Conservation (phyloP, 2,113 vertebrate genomes). For the Platanista minor region DNA sequence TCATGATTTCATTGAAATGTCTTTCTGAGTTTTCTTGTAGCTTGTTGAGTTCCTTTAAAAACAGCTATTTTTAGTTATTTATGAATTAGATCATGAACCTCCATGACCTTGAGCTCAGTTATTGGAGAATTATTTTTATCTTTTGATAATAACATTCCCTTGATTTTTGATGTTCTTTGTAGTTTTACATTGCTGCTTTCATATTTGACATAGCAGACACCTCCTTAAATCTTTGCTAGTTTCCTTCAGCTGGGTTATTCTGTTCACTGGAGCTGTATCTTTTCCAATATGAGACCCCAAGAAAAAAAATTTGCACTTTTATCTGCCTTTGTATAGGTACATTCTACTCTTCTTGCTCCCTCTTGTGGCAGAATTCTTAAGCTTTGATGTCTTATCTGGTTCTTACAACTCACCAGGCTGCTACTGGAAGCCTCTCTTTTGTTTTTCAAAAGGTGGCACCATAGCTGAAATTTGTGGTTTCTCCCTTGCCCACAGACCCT, state of each 20-base stretch:
- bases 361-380: background rate
- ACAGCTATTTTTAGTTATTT: background rate
- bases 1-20: background rate
- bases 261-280: background rate
- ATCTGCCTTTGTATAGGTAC: background rate
- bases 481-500: background rate
- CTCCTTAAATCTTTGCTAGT: background rate
- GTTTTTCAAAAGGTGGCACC: background rate
- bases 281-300: background rate
- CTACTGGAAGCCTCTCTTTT: background rate
- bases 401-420: background rate
- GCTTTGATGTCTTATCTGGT: background rate
- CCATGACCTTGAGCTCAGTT: background rate
- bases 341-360: background rate
- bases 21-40: background rate
- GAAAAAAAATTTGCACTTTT: background rate
- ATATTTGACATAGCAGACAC: background rate
- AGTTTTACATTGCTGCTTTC: background rate
- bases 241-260: background rate
- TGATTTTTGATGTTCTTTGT: background rate
- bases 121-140: background rate
- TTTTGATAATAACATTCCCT: background rate
- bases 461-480: background rate
- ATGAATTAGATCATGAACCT: background rate
- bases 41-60: background rate